Base-by-base conservation (phyloP, 2,113 vertebrate species). In the Chionis minor region DNA sequence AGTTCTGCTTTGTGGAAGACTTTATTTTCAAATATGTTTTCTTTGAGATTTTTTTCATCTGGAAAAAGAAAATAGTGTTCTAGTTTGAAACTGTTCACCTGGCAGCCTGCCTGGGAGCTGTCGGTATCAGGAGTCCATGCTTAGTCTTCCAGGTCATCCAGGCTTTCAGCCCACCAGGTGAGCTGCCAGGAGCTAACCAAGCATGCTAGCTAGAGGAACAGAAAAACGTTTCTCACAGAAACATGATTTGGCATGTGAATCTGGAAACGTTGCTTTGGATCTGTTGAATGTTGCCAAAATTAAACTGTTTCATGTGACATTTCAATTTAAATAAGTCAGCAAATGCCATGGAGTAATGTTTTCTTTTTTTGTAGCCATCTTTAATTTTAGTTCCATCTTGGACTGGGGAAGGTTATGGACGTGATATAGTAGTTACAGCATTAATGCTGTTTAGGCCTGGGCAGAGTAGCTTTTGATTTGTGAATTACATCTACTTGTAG, bases 151-250 rank as follows among this genome's bases (percentile, higher is more conserved):
- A 84, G 87, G 81, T 51, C 27, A 78, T 47, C 30, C 58, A 70
- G 75, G 54, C 44, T 90, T 80, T 77, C 58, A 82, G 73, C 73
- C 19, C 63, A 59, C 38, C 80, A 92, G 89, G 81, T 96, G 90
- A 92, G 81, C 59, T 92, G 77, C 84, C 91, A 94, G 85, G 30
- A 88, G 56, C 52, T 88, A 75, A 93, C 73, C 33, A 81, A 67
- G 55, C 4, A 63, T 51, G 23, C 12, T 8, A 81, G 32, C 0
- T 4, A 75, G 33, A 78, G 17, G 8, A 81, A 86, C 1, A 2
- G 42, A 27, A 42, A 69, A 82, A 42, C 6, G 8, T 55, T 91
- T 85, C 44, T 62, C 6, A 13, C 2, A 75, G 66, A 88, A 82
- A 82, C 35, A 8, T 16, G 12, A 4, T 44, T 90, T 93, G 66